Evolutionary conservation across 2,797 vertebrate species (phyloP).

Genomic region (Aeoliscus strigatus): DNA sequence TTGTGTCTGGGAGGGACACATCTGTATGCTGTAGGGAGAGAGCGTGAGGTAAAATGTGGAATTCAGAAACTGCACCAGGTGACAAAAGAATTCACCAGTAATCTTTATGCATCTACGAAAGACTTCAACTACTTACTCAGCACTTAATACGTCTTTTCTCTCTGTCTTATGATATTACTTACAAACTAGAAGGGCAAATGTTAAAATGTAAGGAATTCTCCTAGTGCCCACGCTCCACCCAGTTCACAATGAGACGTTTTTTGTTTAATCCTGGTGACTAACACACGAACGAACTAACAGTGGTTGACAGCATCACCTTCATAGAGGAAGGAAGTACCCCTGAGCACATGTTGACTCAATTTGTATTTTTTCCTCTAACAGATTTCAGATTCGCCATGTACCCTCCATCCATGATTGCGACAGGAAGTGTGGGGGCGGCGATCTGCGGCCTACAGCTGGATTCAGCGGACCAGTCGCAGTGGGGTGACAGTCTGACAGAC

Average conservation of each 20-base stretch:
- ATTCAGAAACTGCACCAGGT: conserved; percentile 32
- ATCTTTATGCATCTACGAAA: conserved; percentile 2
- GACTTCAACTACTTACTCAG: background rate
- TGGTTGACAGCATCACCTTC: no score
- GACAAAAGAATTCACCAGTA: conserved; percentile 11
- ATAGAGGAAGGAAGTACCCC: background rate
- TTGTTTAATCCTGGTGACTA: no score
- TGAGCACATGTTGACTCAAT: conserved; percentile 10
- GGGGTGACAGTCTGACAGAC: conserved; percentile 83
- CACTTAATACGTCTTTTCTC: background rate
- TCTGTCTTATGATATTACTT: background rate
- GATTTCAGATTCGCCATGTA: conserved; percentile 96
- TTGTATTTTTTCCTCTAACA: conserved; percentile 52
- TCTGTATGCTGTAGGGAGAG: conserved; percentile 19
- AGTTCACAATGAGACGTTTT: no score
- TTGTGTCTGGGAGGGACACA: conserved; percentile 26
- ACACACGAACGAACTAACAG: no score
- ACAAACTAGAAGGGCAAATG: background rate
- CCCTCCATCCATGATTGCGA: conserved; percentile 96
- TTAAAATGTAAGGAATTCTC: no score
- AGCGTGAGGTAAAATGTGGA: conserved; percentile 15
- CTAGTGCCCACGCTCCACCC: no score
- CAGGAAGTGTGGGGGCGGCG: conserved; percentile 91
- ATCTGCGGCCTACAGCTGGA: conserved; percentile 92
- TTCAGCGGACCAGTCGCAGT: conserved; percentile 77